phyloP scores from a whole-genome alignment of 2,113 vertebrate genomes.

The Nestor notabilis region DNA sequence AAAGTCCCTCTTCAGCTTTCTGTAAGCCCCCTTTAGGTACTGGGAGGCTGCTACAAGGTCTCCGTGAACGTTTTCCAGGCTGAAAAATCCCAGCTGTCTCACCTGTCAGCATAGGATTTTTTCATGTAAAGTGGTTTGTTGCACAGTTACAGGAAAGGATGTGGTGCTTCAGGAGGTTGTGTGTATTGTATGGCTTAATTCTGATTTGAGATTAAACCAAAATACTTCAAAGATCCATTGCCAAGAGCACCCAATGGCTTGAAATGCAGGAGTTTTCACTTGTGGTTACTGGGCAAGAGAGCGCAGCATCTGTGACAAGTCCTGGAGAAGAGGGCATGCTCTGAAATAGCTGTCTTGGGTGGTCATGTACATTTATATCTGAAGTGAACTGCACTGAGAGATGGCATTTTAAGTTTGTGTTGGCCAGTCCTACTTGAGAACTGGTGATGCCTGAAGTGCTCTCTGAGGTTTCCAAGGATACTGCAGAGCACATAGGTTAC shows the following conservation, averaged over 20 bases:
- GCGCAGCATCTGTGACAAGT: neutral
- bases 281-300: neutral
- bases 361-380: accelerated
- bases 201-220: neutral
- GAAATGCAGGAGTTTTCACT: accelerated
- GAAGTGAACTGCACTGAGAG: neutral
- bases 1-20: neutral
- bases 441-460: neutral
- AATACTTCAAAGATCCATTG: accelerated
- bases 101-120: neutral
- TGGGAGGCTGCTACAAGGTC: neutral
- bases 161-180: too few relatives aligned
- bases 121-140: neutral
- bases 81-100: neutral
- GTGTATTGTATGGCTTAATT: accelerated
- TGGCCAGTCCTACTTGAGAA: neutral
- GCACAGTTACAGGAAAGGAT: too few relatives aligned
- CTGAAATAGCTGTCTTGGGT: neutral
- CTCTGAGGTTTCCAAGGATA: neutral
- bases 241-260: accelerated
- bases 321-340: neutral
- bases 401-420: accelerated
- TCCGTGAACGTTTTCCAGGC: neutral
- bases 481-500: neutral
- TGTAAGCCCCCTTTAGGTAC: neutral